These are phyloP conservation scores for Euplexia lucipara DNA, from an alignment of 2,888 invertebrate genomes.

Conservation along the genomic window DNA sequence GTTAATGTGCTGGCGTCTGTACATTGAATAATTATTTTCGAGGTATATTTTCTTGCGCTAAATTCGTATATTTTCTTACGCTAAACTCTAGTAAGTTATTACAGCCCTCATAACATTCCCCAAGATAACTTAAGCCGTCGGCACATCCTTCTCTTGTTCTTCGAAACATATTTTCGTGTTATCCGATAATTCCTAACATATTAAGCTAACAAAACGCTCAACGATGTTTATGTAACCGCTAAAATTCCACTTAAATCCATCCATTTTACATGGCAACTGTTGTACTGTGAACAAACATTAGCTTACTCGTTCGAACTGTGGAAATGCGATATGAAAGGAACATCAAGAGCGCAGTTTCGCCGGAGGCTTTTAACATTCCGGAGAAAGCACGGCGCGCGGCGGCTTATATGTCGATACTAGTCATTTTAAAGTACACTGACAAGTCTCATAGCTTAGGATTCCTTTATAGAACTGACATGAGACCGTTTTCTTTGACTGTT, in stretches of 20 bases:
- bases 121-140: background rate
- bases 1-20: too few relatives aligned
- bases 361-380: conserved; percentile 71
- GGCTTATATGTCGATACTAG: conserved; percentile 60
- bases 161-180: background rate
- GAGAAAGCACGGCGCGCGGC: conserved; percentile 59
- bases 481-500: conserved; percentile 37
- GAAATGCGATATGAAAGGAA: conserved; percentile 64
- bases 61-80: background rate
- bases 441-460: conserved; percentile 34
- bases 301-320: conserved; percentile 54
- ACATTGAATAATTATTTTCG: too few relatives aligned
- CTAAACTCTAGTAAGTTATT: background rate
- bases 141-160: conserved; percentile 5
- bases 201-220: conserved; percentile 20
- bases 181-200: conserved; percentile 23
- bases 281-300: conserved; percentile 63
- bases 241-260: conserved; percentile 35
- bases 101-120: background rate
- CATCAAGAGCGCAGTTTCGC: conserved; percentile 65
- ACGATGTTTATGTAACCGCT: conserved; percentile 18
- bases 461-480: conserved; percentile 30
- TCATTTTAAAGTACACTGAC: conserved; percentile 54
- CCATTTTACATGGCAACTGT: conserved; percentile 48
- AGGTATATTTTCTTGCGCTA: too few relatives aligned